phyloP scores from a whole-genome alignment of 64 coral and sea anemone genomes.

The Montipora sp. region DNA sequence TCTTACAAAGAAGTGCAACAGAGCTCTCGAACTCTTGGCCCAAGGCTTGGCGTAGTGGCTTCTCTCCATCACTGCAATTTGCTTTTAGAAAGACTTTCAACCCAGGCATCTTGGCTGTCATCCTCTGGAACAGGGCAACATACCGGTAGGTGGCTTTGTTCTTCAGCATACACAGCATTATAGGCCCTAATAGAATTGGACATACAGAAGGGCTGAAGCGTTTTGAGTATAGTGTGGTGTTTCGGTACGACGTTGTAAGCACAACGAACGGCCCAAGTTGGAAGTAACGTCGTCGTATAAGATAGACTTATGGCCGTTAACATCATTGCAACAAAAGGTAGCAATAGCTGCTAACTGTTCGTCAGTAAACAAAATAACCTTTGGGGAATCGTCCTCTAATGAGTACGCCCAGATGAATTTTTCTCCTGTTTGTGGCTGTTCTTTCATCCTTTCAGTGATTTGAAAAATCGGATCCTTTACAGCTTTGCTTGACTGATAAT shows the following conservation, averaged over 20 bases:
- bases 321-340: conserved; percentile 69
- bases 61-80: too few relatives aligned
- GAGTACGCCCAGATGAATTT: conserved; percentile 51
- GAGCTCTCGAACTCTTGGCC: too few relatives aligned
- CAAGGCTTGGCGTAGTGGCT: too few relatives aligned
- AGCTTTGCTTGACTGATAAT: background rate
- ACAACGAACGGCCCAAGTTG: conserved; percentile 55
- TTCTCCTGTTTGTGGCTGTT: conserved; percentile 15
- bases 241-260: conserved; percentile 27
- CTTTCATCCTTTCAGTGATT: conserved; percentile 71
- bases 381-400: conserved; percentile 62
- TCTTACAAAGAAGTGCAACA: too few relatives aligned
- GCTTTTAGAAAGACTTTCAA: too few relatives aligned
- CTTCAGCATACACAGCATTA: too few relatives aligned
- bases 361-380: conserved; percentile 60
- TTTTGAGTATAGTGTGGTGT: conserved; percentile 41
- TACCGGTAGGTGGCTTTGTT: too few relatives aligned
- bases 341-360: conserved; percentile 51
- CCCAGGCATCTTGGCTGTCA: too few relatives aligned
- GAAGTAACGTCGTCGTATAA: conserved; percentile 41
- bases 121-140: too few relatives aligned
- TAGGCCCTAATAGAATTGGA: too few relatives aligned
- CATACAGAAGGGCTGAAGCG: background rate
- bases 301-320: conserved; percentile 38
- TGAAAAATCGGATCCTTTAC: conserved; percentile 54